These are phyloP conservation scores for Kradibia gibbosae DNA, from an alignment of 1,140 invertebrate species.

Conservation along the genomic window DNA sequence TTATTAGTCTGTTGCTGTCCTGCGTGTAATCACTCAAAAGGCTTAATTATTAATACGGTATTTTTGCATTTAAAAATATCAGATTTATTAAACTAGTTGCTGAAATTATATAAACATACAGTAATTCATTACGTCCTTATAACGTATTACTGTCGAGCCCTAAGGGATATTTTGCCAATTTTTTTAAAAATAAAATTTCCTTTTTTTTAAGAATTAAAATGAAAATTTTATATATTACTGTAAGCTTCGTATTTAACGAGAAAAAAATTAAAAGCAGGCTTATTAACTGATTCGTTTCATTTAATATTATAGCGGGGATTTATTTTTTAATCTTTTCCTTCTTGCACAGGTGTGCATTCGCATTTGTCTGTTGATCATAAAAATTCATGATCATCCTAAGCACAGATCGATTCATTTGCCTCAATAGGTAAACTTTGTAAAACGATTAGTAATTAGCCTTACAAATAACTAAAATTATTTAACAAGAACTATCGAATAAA, in stretches of 20 bases:
- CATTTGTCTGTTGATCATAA: neutral
- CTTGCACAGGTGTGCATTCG: neutral
- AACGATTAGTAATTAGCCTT: neutral
- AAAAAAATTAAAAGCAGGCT: neutral
- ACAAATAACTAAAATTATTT: constrained; percentile 7
- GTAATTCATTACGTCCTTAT: too few species aligned
- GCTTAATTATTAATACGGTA: neutral
- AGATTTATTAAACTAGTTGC: neutral
- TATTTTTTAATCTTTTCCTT: neutral
- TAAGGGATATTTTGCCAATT: too few species aligned
- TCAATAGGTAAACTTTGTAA: neutral
- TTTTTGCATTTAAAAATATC: too few species aligned
- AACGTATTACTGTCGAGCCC: too few species aligned
- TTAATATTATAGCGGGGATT: neutral
- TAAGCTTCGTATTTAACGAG: too few species aligned
- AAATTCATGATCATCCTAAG: neutral
- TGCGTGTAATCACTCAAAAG: neutral
- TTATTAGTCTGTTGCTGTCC: neutral
- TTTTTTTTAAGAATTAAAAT: too few species aligned
- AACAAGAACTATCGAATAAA: constrained; percentile 34
- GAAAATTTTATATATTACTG: too few species aligned
- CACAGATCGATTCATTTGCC: neutral
- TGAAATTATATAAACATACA: neutral
- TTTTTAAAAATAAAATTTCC: too few species aligned
- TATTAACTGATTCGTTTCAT: neutral